A percentile compares a stretch with the other conserved stretches of the same genome.
These are phyloP conservation scores for Xyrauchen texanus DNA, from an alignment of 2,113 vertebrate genomes.

Conservation along the genomic window DNA sequence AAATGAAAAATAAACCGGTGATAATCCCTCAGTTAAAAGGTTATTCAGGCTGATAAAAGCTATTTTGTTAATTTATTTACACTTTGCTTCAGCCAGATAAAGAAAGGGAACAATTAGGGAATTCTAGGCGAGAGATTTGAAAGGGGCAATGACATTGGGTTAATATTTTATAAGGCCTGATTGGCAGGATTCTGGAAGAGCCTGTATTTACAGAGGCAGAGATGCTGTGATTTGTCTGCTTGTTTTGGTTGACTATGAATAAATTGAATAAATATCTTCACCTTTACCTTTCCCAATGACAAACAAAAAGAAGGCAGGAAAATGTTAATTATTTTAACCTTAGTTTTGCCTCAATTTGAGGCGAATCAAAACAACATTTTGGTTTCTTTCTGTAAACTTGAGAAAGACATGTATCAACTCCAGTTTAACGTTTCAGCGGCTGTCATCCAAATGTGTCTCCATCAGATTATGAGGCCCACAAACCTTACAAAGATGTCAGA, in stretches of 20 bases:
- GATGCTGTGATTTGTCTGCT: constrained; percentile 76
- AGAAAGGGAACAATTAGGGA: constrained; percentile 99
- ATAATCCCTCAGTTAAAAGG: constrained; percentile 99
- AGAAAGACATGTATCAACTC: constrained; percentile 45
- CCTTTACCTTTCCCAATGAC: constrained; percentile 76
- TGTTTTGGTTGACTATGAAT: constrained; percentile 76
- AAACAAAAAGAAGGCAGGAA: constrained; percentile 77
- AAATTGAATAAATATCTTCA: constrained; percentile 82
- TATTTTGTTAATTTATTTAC: constrained; percentile 99
- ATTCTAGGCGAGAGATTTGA: constrained; percentile 97
- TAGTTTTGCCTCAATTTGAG: constrained; percentile 64
- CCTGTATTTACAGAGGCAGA: constrained; percentile 79
- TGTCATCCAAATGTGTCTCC: constrained; percentile 40
- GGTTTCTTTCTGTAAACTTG: constrained; percentile 63
- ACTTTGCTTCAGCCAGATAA: constrained; percentile 98
- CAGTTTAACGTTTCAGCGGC: constrained; percentile 41
- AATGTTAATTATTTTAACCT: constrained; percentile 74
- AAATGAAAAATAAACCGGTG: constrained; percentile 99
- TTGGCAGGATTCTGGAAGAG: constrained; percentile 80
- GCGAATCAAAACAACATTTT: too few species aligned
- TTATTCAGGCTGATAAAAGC: constrained; percentile 99
- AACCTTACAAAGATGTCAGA: not conserved
- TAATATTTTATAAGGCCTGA: constrained; percentile 97
- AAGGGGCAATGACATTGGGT: constrained; percentile 97
- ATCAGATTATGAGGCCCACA: constrained; percentile 14